Evolutionary conservation across 2,113 vertebrate genomes (phyloP), one percentile per base, ranked within the genome.

Genomic region (Crotalus helleri): DNA sequence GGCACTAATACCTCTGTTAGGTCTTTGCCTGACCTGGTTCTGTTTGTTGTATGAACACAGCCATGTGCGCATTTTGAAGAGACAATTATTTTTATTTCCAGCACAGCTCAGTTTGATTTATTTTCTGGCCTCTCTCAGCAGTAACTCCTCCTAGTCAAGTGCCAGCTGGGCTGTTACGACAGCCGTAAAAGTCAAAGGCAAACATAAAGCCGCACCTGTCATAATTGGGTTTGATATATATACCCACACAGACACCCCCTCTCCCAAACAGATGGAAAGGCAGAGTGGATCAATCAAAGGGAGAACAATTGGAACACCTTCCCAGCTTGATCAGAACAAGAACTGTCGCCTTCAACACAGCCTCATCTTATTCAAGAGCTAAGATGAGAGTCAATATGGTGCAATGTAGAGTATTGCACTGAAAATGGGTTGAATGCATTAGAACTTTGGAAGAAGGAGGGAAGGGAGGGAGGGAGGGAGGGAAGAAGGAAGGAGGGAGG

Each of bases 221-320:
- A 93, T 95, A 92, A 95, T 89, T 95, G 94, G 96, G 90, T 88
- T 94, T 94, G 95, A 96, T 95, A 93, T 90, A 97, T 86, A 95
- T 85, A 81, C 0, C 46, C n/a, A 26, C 23, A 89, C 33, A 85
- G 21, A 46, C 44, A 19, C 54, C 96, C 59, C 58, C 58, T 0
- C 0, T 0, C 0, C 44, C 29, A 64, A 94, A 58, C 11, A 0
- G 29, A 10, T 59, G 1, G 85, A 46, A 33, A 51, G 3, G 3
- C 1, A 2, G 85, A 55, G 49, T 39, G 26, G 11, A 13, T 74
- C 39, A 17, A 59, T 46, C 21, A 55, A 59, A 23, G 26, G 46
- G 13, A 69, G n/a, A 90, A 88, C 21, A 74, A 3, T 10, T 1
- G 15, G 89, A 44, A 54, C 9, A 33, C 17, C 9, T 33, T 2